Conservation (phyloP, 2,113 vertebrate genomes). For the Calyptomena viridis region DNA sequence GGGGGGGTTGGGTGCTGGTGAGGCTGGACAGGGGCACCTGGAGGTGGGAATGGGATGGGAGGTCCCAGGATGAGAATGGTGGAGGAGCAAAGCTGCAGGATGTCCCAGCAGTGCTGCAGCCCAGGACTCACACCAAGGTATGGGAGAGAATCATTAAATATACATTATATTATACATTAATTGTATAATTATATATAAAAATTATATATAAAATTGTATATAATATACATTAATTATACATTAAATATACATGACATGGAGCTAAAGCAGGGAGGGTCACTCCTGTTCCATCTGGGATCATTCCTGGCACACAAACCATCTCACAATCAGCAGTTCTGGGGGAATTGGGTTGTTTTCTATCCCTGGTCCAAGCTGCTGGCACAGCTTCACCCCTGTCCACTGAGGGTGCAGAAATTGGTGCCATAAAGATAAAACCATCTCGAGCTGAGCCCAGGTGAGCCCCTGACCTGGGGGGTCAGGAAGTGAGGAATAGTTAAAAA, state of each 20-base stretch:
- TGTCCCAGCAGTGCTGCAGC: background rate
- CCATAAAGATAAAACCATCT: background rate
- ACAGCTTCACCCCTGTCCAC: rapidly evolving
- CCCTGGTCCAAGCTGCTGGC: background rate
- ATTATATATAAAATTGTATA: too few species aligned
- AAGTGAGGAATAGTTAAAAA: rapidly evolving
- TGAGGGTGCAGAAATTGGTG: background rate
- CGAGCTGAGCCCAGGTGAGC: rapidly evolving
- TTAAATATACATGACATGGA: rapidly evolving
- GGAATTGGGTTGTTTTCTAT: rapidly evolving
- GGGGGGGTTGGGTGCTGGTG: too few species aligned
- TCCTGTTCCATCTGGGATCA: background rate
- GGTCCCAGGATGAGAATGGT: background rate
- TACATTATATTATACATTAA: too few species aligned
- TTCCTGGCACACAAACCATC: background rate
- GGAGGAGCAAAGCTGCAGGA: too few species aligned
- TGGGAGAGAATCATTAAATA: background rate
- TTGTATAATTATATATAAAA: too few species aligned
- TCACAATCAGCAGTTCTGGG: background rate
- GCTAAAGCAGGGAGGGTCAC: too few species aligned
- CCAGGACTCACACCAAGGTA: rapidly evolving
- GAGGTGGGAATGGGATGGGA: background rate
- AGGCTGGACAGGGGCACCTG: background rate
- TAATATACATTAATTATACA: too few species aligned
- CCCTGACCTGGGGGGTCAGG: rapidly evolving